Evolutionary conservation across 2,888 invertebrate genomes (phyloP).

Genomic region (Steinernema carpocapsae): DNA sequence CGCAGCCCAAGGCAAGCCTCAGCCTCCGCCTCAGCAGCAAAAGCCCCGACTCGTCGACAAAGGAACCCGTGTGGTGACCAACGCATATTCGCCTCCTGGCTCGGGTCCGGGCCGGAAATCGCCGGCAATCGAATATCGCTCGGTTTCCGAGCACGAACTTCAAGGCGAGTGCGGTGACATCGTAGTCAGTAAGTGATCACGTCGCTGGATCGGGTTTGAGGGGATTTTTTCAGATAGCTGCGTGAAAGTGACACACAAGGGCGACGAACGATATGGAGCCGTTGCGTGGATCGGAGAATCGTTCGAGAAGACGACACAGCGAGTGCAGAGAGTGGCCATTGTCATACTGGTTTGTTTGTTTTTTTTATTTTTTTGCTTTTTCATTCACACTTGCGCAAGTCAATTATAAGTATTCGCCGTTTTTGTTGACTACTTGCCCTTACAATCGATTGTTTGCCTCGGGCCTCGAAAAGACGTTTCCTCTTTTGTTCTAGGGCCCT

Average conservation of each 20-base stretch:
- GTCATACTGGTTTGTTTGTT: conserved; percentile 29
- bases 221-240: not conserved
- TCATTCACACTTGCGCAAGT: not conserved
- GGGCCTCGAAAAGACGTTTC: not conserved
- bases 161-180: not conserved
- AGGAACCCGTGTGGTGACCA: conserved; percentile 15
- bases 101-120: conserved; percentile 7
- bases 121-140: not conserved
- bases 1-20: not conserved
- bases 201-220: not conserved
- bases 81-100: not conserved
- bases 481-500: conserved; percentile 13
- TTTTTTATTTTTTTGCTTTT: not conserved
- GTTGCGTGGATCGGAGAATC: conserved; percentile 13
- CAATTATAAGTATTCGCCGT: conserved; percentile 3
- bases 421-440: conserved; percentile 15
- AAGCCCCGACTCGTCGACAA: conserved; percentile 18
- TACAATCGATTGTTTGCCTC: conserved; percentile 13
- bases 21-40: not conserved
- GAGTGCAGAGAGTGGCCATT: conserved; percentile 8
- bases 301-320: conserved; percentile 19
- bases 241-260: conserved; percentile 14
- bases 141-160: not conserved
- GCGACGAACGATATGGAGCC: not conserved
- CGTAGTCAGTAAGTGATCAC: not conserved